Evolutionary conservation across 2,797 vertebrate genomes (phyloP).

Genomic region (Rhinogobio ventralis): DNA sequence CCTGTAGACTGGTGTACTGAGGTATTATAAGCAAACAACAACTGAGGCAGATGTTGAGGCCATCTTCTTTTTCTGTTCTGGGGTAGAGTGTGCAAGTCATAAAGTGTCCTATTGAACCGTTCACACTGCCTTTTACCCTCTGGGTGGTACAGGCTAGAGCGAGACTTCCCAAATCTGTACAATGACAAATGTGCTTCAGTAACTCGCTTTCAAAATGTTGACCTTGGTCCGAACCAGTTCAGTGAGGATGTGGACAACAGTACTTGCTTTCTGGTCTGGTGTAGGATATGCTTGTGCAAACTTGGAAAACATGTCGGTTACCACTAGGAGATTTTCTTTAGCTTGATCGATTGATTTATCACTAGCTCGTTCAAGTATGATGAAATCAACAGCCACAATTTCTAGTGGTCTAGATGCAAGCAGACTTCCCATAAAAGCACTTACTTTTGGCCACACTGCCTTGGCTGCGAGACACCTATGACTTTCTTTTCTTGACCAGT

Average conservation of each 20-base stretch:
- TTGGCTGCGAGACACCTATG: neutral
- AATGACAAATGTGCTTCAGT: neutral
- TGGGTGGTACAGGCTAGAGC: too few relatives aligned
- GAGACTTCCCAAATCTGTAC: neutral
- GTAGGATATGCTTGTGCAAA: neutral
- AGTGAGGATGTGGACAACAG: neutral
- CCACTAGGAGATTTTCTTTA: neutral
- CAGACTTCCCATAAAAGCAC: neutral
- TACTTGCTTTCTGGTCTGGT: neutral
- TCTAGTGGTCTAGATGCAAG: slow-evolving; percentile 18
- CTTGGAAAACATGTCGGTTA: neutral
- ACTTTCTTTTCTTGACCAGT: neutral
- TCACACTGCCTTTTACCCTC: too few relatives aligned
- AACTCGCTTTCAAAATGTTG: too few relatives aligned
- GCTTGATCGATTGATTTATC: neutral
- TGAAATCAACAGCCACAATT: slow-evolving; percentile 25
- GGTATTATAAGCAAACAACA: neutral
- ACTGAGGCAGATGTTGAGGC: neutral
- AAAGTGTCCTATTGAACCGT: too few relatives aligned
- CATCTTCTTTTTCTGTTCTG: neutral
- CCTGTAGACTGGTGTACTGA: neutral
- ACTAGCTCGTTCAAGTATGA: neutral
- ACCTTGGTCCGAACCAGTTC: neutral
- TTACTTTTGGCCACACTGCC: neutral
- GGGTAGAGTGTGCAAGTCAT: neutral